phyloP scores from a whole-genome alignment of 2,113 vertebrate species.

The Chaetodon auriga region DNA sequence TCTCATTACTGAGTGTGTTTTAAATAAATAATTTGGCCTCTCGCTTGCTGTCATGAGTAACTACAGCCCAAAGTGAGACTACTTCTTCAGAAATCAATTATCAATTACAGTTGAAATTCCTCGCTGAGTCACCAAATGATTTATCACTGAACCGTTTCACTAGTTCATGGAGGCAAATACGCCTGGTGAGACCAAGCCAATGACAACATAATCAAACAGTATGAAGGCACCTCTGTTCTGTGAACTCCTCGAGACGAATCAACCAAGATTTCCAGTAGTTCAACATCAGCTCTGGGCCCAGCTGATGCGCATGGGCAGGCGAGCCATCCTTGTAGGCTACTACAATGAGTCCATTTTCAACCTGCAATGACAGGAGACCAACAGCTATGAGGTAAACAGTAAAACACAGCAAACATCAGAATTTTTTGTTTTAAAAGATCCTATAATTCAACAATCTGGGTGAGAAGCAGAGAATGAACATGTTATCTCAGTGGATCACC shows the following conservation, averaged over 20 bases:
- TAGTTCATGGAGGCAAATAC: neutral
- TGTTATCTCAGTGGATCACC: slow-evolving; percentile 80
- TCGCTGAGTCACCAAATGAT: neutral
- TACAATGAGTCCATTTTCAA: slow-evolving; percentile 92
- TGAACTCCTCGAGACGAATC: slow-evolving; percentile 89
- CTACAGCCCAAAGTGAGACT: neutral
- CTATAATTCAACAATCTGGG: neutral
- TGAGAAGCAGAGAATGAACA: neutral
- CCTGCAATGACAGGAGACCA: slow-evolving; percentile 77
- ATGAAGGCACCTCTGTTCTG: slow-evolving; percentile 74
- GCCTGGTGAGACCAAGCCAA: neutral
- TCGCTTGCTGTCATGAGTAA: neutral
- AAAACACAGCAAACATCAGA: too few species aligned
- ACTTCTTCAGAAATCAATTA: neutral
- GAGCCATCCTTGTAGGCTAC: slow-evolving; percentile 95
- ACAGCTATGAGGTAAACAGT: neutral
- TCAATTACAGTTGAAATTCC: neutral
- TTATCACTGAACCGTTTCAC: neutral
- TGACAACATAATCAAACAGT: neutral
- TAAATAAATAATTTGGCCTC: neutral
- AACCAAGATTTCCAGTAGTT: slow-evolving; percentile 94
- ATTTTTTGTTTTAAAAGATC: too few species aligned
- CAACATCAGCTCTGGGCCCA: slow-evolving; percentile 85
- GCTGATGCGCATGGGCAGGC: slow-evolving; percentile 90
- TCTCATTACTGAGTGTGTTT: neutral